Conservation (phyloP, 2,113 vertebrate species). For the Paramisgurnus dabryanus region DNA sequence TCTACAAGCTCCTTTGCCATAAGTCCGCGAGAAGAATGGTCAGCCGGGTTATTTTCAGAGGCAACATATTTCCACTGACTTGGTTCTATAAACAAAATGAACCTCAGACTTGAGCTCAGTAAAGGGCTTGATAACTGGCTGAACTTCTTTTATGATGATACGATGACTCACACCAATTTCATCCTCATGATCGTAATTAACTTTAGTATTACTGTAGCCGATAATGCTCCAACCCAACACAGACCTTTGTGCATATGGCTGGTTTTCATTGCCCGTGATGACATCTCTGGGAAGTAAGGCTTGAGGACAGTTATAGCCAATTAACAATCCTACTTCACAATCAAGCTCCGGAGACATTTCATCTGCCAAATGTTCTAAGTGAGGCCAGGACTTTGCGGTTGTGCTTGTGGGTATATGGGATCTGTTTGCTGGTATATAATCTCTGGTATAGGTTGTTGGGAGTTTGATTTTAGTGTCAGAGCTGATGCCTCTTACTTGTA, state of each 20-base stretch:
- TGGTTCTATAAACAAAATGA: conserved; percentile 24
- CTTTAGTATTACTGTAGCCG: not conserved
- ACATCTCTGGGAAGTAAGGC: conserved; percentile 26
- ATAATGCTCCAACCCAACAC: conserved; percentile 20
- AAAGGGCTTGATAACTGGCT: conserved; percentile 15
- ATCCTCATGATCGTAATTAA: conserved; percentile 11
- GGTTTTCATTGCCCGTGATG: not conserved
- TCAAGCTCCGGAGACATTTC: not conserved
- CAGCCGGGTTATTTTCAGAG: conserved; percentile 33
- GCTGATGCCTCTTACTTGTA: conserved; percentile 44
- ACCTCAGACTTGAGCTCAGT: conserved; percentile 2
- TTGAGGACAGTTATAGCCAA: conserved; percentile 1
- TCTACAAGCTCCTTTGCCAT: conserved; percentile 19
- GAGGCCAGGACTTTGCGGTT: conserved; percentile 6
- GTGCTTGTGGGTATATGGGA: conserved; percentile 42
- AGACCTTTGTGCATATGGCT: conserved; percentile 29
- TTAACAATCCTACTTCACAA: not conserved
- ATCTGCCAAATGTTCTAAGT: conserved; percentile 21
- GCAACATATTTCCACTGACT: conserved; percentile 29
- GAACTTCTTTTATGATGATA: conserved; percentile 15
- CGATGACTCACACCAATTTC: conserved; percentile 31
- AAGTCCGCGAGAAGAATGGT: conserved; percentile 38
- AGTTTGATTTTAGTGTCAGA: conserved; percentile 37
- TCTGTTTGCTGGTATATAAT: conserved; percentile 49
- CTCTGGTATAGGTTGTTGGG: conserved; percentile 36